Conservation (phyloP, 2,888 invertebrate genomes). For the Orthonevra nobilis region DNA sequence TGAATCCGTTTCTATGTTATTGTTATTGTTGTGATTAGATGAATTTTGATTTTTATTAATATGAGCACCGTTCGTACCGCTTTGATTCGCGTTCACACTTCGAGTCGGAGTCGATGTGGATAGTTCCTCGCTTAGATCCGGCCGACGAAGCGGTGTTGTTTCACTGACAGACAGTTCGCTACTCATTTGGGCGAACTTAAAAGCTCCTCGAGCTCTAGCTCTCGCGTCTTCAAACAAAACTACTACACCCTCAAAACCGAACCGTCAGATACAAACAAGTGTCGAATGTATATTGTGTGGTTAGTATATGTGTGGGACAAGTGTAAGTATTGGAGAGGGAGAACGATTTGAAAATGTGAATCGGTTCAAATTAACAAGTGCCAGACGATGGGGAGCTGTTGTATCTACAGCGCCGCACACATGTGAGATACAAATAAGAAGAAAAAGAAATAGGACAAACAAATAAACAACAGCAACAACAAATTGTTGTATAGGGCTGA, state of each 20-base stretch:
- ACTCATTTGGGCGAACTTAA: conserved; percentile 76
- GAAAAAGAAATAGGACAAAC: too few relatives aligned
- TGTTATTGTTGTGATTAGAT: conserved; percentile 70
- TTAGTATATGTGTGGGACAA: conserved; percentile 6
- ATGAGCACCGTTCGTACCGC: conserved; percentile 54
- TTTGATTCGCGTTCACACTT: conserved; percentile 68
- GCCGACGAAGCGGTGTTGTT: conserved; percentile 79
- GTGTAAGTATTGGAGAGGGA: conserved; percentile 7
- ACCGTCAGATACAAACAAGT: conserved; percentile 39
- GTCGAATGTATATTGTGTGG: conserved; percentile 10
- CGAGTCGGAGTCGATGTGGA: conserved; percentile 71
- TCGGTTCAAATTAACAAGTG: conserved; percentile 33
- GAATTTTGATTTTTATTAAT: conserved; percentile 28
- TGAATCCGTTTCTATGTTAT: conserved; percentile 71
- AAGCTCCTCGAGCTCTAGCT: conserved; percentile 73
- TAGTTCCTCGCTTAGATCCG: conserved; percentile 73
- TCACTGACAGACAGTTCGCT: conserved; percentile 78
- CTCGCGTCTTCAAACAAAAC: conserved; percentile 32
- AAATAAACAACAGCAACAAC: conserved; percentile 20
- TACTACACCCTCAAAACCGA: conserved; percentile 14
- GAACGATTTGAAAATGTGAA: conserved; percentile 25
- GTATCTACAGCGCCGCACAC: conserved; percentile 52
- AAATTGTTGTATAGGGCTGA: conserved; percentile 39
- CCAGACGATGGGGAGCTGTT: background rate
- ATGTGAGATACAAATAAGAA: conserved; percentile 41